Evolutionary conservation across 2,797 vertebrate genomes (phyloP).

Genomic region (Peromyscus attwateri): DNA sequence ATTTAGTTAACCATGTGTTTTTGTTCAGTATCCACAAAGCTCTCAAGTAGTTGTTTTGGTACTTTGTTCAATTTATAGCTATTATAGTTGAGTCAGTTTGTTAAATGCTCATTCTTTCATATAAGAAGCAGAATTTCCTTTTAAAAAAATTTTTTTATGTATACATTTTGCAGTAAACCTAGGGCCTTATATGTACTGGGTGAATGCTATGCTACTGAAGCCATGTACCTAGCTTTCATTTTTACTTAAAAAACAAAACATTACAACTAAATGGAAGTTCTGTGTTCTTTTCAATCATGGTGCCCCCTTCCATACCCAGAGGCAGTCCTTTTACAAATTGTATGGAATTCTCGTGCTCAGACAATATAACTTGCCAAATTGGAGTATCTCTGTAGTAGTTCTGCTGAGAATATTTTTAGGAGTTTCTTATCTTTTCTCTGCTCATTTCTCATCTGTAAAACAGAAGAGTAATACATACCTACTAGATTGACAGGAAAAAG

Average conservation of each 20-base stretch:
- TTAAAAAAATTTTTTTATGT: not conserved
- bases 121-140: not conserved
- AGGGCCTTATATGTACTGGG: not conserved
- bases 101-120: slow-evolving; percentile 10
- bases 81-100: slow-evolving; percentile 2
- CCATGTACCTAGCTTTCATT: not conserved
- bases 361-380: not conserved
- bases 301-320: not conserved
- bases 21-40: not conserved
- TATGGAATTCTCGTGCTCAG: not conserved
- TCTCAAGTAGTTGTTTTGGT: not conserved
- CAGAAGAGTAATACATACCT: slow-evolving; percentile 11
- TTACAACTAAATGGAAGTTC: slow-evolving; percentile 23
- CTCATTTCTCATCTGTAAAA: slow-evolving; percentile 28
- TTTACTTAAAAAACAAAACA: slow-evolving; percentile 28
- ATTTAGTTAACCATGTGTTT: not conserved
- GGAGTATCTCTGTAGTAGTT: not conserved
- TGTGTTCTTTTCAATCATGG: not conserved
- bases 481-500: not conserved
- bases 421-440: not conserved
- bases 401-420: slow-evolving; percentile 21
- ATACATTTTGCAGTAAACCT: not conserved
- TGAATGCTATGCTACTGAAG: not conserved
- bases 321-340: not conserved
- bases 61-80: slow-evolving; percentile 47